These are phyloP conservation scores for Entelurus aequoreus DNA, from an alignment of 2,113 vertebrate species.

Conservation along the genomic window DNA sequence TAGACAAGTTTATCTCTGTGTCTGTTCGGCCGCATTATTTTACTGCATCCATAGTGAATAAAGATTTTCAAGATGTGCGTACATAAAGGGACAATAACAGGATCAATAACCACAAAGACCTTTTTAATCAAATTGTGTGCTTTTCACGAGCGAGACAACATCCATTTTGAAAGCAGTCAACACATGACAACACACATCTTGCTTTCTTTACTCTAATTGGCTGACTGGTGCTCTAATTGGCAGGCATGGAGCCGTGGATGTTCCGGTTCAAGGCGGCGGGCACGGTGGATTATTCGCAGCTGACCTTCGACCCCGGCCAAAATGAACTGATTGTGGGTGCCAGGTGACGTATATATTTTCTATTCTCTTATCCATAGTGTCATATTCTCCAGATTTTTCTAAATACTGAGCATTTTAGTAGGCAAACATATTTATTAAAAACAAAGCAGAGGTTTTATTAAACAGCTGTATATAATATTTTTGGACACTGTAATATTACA, in stretches of 20 bases:
- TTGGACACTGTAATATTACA: too few relatives aligned
- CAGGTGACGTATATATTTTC: slow-evolving; percentile 75
- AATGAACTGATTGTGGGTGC: slow-evolving; percentile 95
- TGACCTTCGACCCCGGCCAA: slow-evolving; percentile 93
- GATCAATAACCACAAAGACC: background rate
- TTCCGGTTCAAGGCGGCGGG: slow-evolving; percentile 85
- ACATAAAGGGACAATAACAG: background rate
- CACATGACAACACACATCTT: too few relatives aligned
- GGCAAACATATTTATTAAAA: too few relatives aligned
- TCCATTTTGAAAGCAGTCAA: slow-evolving; percentile 19
- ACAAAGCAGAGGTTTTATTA: too few relatives aligned
- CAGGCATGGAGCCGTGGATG: slow-evolving; percentile 95
- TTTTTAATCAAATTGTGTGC: background rate
- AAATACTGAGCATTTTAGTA: too few relatives aligned
- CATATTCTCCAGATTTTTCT: background rate
- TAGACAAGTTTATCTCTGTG: too few relatives aligned
- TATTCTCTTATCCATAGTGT: slow-evolving; percentile 24
- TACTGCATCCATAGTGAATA: background rate
- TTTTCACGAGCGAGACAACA: too few relatives aligned
- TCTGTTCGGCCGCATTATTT: too few relatives aligned
- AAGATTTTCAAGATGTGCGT: background rate
- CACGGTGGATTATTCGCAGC: slow-evolving; percentile 93
- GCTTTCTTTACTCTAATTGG: background rate
- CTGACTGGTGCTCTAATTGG: slow-evolving; percentile 48
- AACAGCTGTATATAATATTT: too few relatives aligned